A percentile compares a stretch with the other conserved stretches of the same genome.
Evolutionary conservation across 2,113 vertebrate species (phyloP).

Genomic region (Pholis gunnellus): DNA sequence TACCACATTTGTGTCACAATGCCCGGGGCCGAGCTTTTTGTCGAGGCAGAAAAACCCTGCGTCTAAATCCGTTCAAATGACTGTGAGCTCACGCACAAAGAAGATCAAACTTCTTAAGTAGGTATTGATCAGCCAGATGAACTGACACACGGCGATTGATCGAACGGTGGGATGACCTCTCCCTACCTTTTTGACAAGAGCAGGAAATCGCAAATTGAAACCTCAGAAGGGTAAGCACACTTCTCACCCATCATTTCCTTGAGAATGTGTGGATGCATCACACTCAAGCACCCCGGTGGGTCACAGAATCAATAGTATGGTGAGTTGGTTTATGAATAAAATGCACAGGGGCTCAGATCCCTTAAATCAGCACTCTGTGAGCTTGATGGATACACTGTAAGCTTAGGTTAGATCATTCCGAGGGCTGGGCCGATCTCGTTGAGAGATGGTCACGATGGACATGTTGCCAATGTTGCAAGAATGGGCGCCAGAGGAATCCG

Average conservation of each 20-base stretch:
- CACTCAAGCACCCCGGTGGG: slow-evolving; percentile 48
- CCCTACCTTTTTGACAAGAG: slow-evolving; percentile 71
- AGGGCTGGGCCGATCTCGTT: slow-evolving; percentile 46
- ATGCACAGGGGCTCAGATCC: slow-evolving; percentile 20
- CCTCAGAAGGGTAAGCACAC: slow-evolving; percentile 65
- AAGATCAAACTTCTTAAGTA: slow-evolving; percentile 78
- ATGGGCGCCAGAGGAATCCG: slow-evolving; percentile 50
- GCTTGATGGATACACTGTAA: slow-evolving; percentile 38
- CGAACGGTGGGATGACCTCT: slow-evolving; percentile 59
- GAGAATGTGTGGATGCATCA: slow-evolving; percentile 52
- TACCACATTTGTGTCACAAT: slow-evolving; percentile 59
- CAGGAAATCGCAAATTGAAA: slow-evolving; percentile 71
- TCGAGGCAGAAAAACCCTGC: slow-evolving; percentile 37
- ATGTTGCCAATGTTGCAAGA: slow-evolving; percentile 71
- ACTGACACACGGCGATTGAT: slow-evolving; percentile 67
- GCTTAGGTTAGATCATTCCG: slow-evolving; percentile 32
- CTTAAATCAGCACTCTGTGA: slow-evolving; percentile 62
- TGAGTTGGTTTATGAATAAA: slow-evolving; percentile 57
- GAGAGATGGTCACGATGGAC: slow-evolving; percentile 69
- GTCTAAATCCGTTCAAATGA: slow-evolving; percentile 64
- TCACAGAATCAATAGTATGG: slow-evolving; percentile 61
- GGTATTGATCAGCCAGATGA: slow-evolving; percentile 76
- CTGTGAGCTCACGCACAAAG: slow-evolving; percentile 61
- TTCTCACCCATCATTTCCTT: slow-evolving; percentile 70
- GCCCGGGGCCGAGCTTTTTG: slow-evolving; percentile 48